Evolutionary conservation across 1,140 invertebrate species (phyloP).

Genomic region (Parasteatoda tepidariorum): DNA sequence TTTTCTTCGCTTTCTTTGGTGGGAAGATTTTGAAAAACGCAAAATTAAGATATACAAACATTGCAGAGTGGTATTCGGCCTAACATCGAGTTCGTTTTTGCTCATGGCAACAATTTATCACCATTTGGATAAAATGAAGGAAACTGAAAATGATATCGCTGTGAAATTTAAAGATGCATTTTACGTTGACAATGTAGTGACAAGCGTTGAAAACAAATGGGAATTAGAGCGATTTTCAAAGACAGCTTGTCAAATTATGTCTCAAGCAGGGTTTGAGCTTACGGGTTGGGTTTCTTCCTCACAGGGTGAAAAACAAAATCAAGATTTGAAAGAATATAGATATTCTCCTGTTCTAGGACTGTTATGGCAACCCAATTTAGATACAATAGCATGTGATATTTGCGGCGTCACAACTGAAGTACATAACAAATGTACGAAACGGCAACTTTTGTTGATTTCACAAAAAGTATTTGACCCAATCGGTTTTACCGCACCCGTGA

Average conservation of each 20-base stretch:
- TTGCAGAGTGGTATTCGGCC: neutral
- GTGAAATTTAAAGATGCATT: constrained; percentile 8
- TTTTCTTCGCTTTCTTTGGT: constrained; percentile 1
- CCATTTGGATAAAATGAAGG: neutral
- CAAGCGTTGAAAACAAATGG: neutral
- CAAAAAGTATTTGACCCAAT: neutral
- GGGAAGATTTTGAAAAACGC: neutral
- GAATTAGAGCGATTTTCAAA: too few species aligned
- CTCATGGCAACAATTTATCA: constrained; percentile 3
- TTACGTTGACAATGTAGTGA: neutral
- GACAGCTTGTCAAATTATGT: too few species aligned
- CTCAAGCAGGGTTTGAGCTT: too few species aligned
- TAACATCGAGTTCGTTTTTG: neutral
- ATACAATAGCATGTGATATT: too few species aligned
- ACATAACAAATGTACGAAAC: neutral
- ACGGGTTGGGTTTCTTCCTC: too few species aligned
- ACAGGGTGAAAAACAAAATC: neutral
- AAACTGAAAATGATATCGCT: neutral
- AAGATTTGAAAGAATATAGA: neutral
- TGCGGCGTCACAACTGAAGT: neutral
- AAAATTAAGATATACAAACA: neutral
- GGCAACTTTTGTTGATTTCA: neutral
- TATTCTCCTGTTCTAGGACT: neutral
- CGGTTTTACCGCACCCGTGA: neutral
- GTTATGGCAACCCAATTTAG: too few species aligned